A percentile compares a stretch with the other conserved stretches of the same genome.
These are phyloP conservation scores for Dendrocincla fuliginosa DNA, from an alignment of 2,797 vertebrate species.

Conservation along the genomic window DNA sequence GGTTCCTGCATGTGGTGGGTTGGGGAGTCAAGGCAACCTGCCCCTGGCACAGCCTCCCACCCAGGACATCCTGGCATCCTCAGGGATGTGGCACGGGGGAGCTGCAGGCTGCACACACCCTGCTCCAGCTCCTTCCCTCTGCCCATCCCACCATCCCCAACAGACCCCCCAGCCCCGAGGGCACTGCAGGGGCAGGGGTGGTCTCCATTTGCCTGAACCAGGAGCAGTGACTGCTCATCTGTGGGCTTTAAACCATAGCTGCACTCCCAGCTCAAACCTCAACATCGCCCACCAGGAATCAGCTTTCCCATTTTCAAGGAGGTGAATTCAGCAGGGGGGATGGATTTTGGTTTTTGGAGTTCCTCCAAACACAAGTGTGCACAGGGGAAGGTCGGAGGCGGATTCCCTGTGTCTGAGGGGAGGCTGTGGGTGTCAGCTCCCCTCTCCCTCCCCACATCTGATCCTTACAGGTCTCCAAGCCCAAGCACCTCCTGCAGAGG, in stretches of 20 bases:
- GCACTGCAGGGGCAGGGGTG: accelerated
- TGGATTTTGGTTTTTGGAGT: neutral
- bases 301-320: neutral
- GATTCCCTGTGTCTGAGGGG: accelerated
- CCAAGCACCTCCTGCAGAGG: accelerated
- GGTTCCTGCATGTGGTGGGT: neutral
- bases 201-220: neutral
- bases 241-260: neutral
- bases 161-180: accelerated
- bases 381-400: accelerated
- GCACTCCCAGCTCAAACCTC: neutral
- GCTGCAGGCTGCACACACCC: neutral
- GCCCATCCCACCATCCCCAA: neutral
- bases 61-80: neutral
- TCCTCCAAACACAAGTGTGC: neutral
- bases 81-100: accelerated
- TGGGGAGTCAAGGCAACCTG: neutral
- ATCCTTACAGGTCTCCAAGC: neutral
- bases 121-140: neutral
- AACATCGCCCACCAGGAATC: neutral
- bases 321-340: neutral
- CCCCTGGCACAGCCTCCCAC: neutral
- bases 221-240: neutral
- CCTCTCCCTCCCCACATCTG: neutral
- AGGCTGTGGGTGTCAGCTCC: neutral